Evolutionary conservation across 1,140 invertebrate genomes (phyloP), one percentile per base, ranked within the genome.

Genomic region (Drosophila athabasca): DNA sequence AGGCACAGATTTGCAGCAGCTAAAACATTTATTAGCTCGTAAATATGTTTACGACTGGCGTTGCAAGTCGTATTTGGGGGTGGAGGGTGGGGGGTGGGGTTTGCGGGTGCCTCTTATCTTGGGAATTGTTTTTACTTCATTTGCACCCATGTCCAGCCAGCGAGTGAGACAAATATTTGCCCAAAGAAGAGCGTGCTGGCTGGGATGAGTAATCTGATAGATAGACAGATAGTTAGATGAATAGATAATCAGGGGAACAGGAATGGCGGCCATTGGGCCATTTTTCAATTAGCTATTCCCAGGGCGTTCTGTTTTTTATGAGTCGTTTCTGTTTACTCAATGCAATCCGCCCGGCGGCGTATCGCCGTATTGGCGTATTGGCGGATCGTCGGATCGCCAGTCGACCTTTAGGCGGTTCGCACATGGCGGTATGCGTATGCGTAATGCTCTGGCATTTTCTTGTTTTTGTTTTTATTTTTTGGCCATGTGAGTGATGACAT

Each of bases 1-100:
- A 54, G 19, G 29, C 26, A 58, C 11, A 52, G 71, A 84, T 83
- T 76, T 57, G 70, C 59, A 84, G 67, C 68, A 84, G 67, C 68
- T 76, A 62, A 80, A 65, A 76, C 46, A 72, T 85, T 85, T 85
- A 83, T 83, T 76, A 60, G 76, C 52, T 64, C 62, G 72, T 59
- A 54, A 85, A 84, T 54, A 68, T 49, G 73, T 79, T 84, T 84
- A 59, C 49, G 62, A 79, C 24, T 31, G 64, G 39, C 59, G 19
- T 55, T 51, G 60, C 26, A 45, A 45, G 57, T 50, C 17, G 6
- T 6, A 6, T 5, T 48, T 55, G 13, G 4, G 3, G 31, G 9
- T 31, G 29, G 6, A 6, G 29, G 7, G 6, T 6, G 6, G 7
- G 29, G 7, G 7, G 29, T 9, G 31, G 35, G 35, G 17, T 19